Conservation (phyloP, 2,113 vertebrate species). For the Gopherus evgoodei region DNA sequence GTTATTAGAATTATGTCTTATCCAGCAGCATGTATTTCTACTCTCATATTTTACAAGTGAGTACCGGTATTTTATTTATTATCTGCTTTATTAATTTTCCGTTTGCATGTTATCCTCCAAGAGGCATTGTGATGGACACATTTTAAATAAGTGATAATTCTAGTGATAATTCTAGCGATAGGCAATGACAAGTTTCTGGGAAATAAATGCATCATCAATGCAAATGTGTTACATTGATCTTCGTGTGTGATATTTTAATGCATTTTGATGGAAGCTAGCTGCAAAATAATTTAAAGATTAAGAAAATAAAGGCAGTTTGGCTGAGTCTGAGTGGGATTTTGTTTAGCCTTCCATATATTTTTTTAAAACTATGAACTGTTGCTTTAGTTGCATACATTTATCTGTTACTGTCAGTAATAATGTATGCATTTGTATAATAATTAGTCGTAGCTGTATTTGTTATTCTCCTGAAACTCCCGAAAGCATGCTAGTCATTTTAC, state of each 20-base stretch:
- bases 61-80: background rate
- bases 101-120: background rate
- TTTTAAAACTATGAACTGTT: background rate
- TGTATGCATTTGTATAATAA: background rate
- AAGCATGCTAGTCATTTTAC: background rate
- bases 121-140: background rate
- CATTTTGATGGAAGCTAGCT: background rate
- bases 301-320: background rate
- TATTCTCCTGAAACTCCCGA: background rate
- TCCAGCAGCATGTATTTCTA: background rate
- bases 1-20: background rate
- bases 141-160: background rate
- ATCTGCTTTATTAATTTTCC: background rate
- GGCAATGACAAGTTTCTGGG: background rate
- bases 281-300: conserved; percentile 13
- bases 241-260: background rate
- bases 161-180: background rate
- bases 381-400: background rate
- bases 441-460: background rate
- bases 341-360: background rate
- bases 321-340: background rate
- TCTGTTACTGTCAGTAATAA: background rate
- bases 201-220: background rate
- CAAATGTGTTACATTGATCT: background rate
- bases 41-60: background rate